phyloP scores from a whole-genome alignment of 2,113 vertebrate genomes.

The Mionectes macconnelli region DNA sequence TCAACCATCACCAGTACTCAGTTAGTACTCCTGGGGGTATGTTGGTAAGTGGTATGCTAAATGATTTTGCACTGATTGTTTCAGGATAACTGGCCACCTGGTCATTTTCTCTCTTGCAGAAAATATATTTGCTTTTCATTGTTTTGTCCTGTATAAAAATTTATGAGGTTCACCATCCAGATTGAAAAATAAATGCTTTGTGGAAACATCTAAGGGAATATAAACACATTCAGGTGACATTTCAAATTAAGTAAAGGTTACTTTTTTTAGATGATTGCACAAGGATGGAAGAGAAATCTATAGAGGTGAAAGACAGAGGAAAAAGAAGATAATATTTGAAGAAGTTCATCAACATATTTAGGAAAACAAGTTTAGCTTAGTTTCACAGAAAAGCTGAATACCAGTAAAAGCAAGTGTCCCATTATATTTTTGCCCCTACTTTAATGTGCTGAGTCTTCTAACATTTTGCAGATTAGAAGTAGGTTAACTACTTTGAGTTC shows the following conservation, averaged over 20 bases:
- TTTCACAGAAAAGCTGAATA: slow-evolving; percentile 16
- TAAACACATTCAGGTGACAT: not conserved
- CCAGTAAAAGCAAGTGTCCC: slow-evolving; percentile 6
- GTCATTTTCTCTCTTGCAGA: not conserved
- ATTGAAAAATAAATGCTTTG: not conserved
- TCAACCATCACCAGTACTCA: not conserved
- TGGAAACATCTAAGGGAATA: not conserved
- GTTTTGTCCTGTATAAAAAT: not conserved
- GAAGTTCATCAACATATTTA: not conserved
- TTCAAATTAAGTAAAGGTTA: not conserved
- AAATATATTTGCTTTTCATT: not conserved
- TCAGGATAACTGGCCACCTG: not conserved
- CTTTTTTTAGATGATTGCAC: not conserved
- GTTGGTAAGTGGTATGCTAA: not conserved
- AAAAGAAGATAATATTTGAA: not conserved
- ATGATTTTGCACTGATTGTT: not conserved
- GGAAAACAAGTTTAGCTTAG: not conserved
- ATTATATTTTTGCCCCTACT: slow-evolving; percentile 38
- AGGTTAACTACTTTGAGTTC: slow-evolving; percentile 70
- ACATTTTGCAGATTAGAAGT: slow-evolving; percentile 62
- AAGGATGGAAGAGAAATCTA: not conserved
- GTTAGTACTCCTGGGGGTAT: not conserved
- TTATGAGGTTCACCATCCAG: not conserved
- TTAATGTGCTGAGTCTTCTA: slow-evolving; percentile 60
- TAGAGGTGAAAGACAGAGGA: not conserved